These are phyloP conservation scores for Morus bassanus DNA, from an alignment of 2,797 vertebrate genomes.

Conservation along the genomic window DNA sequence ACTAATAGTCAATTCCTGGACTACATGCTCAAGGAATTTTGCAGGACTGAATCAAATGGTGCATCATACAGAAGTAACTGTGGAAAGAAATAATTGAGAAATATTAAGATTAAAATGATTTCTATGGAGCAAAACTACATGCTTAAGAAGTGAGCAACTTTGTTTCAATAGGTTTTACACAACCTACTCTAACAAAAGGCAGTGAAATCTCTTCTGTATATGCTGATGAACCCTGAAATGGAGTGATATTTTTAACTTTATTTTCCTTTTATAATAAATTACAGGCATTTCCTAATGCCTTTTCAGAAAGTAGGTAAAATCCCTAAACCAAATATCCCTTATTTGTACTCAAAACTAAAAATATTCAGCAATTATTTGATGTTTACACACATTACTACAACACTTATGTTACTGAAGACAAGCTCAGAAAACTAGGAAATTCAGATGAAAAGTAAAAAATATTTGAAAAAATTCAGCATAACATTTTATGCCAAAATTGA, in stretches of 20 bases:
- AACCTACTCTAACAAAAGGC: background rate
- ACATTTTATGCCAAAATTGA: background rate
- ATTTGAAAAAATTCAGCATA: background rate
- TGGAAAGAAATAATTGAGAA: background rate
- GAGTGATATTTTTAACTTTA: background rate
- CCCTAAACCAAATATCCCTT: background rate
- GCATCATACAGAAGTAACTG: background rate
- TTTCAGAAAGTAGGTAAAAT: background rate
- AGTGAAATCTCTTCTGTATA: background rate
- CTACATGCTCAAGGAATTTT: background rate
- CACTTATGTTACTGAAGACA: rapidly evolving
- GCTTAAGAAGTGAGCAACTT: background rate
- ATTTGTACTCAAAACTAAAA: background rate
- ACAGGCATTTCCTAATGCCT: background rate
- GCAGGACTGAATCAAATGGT: background rate
- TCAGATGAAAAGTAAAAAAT: background rate
- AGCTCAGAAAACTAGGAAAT: background rate
- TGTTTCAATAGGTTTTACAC: background rate
- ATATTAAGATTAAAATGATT: background rate
- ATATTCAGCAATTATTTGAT: background rate
- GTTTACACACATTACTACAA: background rate
- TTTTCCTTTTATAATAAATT: background rate
- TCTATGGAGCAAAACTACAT: background rate
- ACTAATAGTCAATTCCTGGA: background rate
- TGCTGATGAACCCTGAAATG: background rate